These are phyloP conservation scores for Nasonia vitripennis DNA, from an alignment of 1,140 invertebrate species.

Conservation along the genomic window DNA sequence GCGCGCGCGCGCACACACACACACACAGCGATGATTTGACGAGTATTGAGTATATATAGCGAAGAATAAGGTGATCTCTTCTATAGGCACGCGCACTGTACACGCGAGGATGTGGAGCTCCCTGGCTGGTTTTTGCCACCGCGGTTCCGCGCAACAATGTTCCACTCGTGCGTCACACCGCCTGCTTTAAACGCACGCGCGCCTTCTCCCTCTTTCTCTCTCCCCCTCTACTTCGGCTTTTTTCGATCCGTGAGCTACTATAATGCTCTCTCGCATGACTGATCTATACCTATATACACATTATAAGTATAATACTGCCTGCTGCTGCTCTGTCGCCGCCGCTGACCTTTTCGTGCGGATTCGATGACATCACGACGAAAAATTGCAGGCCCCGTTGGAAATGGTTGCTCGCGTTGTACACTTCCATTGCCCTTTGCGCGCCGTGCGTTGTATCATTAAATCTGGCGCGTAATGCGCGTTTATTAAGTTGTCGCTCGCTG, in stretches of 20 bases:
- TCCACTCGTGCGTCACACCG: neutral
- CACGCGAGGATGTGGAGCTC: neutral
- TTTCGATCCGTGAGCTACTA: too few species aligned
- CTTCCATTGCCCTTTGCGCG: neutral
- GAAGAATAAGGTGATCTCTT: too few species aligned
- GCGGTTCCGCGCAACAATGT: constrained; percentile 6
- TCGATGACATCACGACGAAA: neutral
- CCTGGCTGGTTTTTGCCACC: neutral
- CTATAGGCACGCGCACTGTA: neutral
- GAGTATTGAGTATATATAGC: too few species aligned
- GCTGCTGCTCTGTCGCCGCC: neutral
- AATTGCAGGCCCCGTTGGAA: neutral
- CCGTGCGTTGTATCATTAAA: neutral
- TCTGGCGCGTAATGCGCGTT: neutral
- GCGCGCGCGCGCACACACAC: neutral
- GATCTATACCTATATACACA: too few species aligned
- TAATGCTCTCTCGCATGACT: too few species aligned
- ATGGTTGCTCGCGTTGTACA: neutral
- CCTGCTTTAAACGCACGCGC: neutral
- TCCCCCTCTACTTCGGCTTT: too few species aligned
- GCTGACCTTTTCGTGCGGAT: neutral
- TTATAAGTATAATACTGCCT: neutral
- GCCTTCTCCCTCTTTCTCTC: neutral
- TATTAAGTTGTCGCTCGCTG: neutral
- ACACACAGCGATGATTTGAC: neutral